phyloP scores from a whole-genome alignment of 2,797 vertebrate genomes.

The Pseudochaenichthys georgianus region DNA sequence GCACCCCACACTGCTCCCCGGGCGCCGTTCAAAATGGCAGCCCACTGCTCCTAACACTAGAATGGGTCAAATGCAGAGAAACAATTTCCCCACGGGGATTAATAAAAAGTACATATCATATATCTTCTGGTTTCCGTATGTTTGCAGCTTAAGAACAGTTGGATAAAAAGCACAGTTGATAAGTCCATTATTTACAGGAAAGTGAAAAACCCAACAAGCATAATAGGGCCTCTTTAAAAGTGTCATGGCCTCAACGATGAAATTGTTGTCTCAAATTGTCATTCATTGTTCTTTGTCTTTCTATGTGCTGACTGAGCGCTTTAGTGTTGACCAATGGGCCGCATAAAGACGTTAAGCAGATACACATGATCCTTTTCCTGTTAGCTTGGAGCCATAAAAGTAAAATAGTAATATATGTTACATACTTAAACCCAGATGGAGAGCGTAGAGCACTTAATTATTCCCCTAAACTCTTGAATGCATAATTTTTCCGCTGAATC shows the following conservation, averaged over 20 bases:
- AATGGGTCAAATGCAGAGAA: too few relatives aligned
- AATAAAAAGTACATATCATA: too few relatives aligned
- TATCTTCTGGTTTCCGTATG: not conserved
- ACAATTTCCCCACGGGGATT: too few relatives aligned
- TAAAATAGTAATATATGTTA: not conserved
- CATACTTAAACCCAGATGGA: not conserved
- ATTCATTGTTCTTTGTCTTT: not conserved
- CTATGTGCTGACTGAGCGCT: not conserved
- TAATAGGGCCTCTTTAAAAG: too few relatives aligned
- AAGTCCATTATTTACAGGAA: too few relatives aligned
- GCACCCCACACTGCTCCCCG: too few relatives aligned
- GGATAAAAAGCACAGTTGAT: not conserved
- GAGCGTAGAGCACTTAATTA: not conserved
- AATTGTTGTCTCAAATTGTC: not conserved
- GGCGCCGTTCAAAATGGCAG: too few relatives aligned
- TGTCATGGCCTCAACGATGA: not conserved
- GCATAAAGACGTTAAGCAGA: too few relatives aligned
- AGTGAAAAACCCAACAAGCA: too few relatives aligned
- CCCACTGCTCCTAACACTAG: too few relatives aligned
- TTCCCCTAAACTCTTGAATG: conserved; percentile 9
- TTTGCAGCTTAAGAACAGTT: not conserved
- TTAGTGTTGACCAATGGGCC: not conserved
- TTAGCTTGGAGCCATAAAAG: not conserved
- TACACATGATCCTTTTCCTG: not conserved
- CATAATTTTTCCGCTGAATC: conserved; percentile 19